Conservation (phyloP, 2,888 invertebrate species). For the Heteropelma amictum region DNA sequence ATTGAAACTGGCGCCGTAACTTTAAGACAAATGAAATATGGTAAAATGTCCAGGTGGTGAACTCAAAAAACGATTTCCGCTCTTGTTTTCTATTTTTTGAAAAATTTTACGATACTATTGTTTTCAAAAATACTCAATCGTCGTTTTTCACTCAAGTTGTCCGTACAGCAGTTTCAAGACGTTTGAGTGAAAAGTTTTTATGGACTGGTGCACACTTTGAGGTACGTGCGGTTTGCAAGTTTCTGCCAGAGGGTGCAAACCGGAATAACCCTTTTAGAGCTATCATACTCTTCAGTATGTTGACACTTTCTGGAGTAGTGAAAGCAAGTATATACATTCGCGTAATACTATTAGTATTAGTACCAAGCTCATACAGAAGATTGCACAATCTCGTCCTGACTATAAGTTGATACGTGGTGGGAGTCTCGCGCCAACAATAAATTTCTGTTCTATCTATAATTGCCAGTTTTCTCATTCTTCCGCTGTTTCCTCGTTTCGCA, state of each 20-base stretch:
- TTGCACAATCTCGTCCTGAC: too few species aligned
- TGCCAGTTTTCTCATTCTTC: constrained; percentile 20
- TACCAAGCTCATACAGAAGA: neutral
- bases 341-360: neutral
- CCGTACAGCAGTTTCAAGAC: neutral
- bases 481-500: neutral
- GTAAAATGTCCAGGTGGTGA: too few species aligned
- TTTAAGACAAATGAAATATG: too few species aligned
- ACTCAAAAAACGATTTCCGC: neutral
- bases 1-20: too few species aligned
- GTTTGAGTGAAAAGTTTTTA: constrained; percentile 22
- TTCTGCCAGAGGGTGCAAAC: neutral
- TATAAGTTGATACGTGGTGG: too few species aligned
- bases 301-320: constrained; percentile 5
- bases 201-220: neutral
- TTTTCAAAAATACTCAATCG: neutral
- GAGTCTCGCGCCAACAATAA: constrained; percentile 42
- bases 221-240: neutral
- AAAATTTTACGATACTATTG: neutral
- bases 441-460: constrained; percentile 43
- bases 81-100: neutral
- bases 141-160: neutral
- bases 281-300: neutral
- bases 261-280: neutral
- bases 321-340: neutral